Evolutionary conservation across 2,888 invertebrate genomes (phyloP).

Genomic region (Entomobrya proxima): DNA sequence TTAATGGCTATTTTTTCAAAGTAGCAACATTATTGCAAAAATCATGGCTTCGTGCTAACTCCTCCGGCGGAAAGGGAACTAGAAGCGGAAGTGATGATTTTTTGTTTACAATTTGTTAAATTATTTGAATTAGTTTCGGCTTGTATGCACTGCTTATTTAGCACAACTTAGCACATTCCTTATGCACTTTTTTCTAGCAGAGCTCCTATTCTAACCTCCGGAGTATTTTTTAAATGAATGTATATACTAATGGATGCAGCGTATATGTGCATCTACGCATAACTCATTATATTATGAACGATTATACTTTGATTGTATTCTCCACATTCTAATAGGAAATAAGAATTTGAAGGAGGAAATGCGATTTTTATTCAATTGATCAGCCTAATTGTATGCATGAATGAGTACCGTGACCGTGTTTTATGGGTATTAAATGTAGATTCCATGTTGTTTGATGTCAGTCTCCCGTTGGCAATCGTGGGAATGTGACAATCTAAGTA

Average conservation of each 20-base stretch:
- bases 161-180: not conserved
- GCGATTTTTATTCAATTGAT: conserved; percentile 13
- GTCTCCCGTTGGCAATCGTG: not conserved
- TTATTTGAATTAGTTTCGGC: conserved; percentile 4
- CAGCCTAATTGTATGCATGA: not conserved
- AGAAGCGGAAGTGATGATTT: conserved; percentile 35
- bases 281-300: not conserved
- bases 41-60: conserved; percentile 16
- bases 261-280: too few relatives aligned
- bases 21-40: not conserved
- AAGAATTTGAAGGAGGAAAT: not conserved
- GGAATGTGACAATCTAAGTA: not conserved
- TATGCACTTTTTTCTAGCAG: too few relatives aligned
- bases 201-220: too few relatives aligned
- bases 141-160: not conserved
- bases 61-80: conserved; percentile 29
- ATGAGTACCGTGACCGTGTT: not conserved
- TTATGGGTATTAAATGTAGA: conserved; percentile 30
- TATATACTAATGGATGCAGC: too few relatives aligned
- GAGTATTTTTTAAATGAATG: too few relatives aligned
- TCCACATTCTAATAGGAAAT: not conserved
- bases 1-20: not conserved
- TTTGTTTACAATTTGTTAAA: conserved; percentile 14
- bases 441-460: not conserved
- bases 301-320: not conserved